phyloP scores from a whole-genome alignment of 1,140 invertebrate species.

The Ceratitis capitata region DNA sequence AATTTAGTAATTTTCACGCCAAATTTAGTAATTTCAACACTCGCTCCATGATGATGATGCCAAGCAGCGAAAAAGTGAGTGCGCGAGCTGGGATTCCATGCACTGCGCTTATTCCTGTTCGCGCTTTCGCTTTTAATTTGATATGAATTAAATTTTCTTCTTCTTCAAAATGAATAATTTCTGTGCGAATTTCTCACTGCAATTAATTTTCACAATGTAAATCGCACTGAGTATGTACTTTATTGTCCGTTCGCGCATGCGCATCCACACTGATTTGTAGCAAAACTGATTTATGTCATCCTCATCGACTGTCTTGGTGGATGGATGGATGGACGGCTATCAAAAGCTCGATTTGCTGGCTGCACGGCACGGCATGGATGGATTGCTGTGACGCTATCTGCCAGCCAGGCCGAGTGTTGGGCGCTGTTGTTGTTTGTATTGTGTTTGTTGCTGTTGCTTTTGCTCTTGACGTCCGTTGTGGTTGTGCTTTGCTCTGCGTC shows the following conservation, averaged over 20 bases:
- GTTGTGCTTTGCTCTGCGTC: constrained; percentile 40
- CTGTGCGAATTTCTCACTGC: not conserved
- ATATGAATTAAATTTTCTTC: not conserved
- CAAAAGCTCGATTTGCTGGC: not conserved
- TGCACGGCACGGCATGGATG: not conserved
- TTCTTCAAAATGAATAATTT: not conserved
- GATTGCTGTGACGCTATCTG: not conserved
- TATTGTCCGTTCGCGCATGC: constrained; percentile 16
- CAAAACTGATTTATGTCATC: constrained; percentile 38
- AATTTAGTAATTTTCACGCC: not conserved
- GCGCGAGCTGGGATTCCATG: not conserved
- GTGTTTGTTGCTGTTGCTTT: not conserved
- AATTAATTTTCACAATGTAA: no score
- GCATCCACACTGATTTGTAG: constrained; percentile 16
- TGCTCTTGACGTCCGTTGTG: no score
- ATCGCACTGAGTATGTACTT: not conserved
- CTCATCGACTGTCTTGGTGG: not conserved
- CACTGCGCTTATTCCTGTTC: not conserved
- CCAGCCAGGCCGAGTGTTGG: no score
- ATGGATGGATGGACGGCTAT: not conserved
- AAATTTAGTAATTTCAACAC: not conserved
- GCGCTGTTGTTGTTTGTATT: constrained; percentile 8
- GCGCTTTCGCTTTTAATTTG: not conserved
- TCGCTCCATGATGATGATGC: no score
- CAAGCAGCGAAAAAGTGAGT: not conserved